These are phyloP conservation scores for Pachypanchax playfairii DNA, from an alignment of 2,113 vertebrate genomes.

Conservation along the genomic window DNA sequence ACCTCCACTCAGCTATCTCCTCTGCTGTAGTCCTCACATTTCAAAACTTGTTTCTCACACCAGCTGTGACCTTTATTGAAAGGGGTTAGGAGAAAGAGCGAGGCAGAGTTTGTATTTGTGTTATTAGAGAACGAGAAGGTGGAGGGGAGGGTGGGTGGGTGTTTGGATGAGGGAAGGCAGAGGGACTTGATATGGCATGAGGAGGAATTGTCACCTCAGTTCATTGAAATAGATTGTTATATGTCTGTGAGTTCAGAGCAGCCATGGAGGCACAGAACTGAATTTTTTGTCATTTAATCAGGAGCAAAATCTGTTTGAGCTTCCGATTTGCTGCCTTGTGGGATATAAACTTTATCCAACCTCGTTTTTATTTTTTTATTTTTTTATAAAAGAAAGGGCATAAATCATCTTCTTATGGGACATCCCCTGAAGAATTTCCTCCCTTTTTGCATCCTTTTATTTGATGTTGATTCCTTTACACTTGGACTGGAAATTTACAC, in stretches of 20 bases:
- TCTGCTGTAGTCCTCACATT: constrained; percentile 47
- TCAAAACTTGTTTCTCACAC: constrained; percentile 52
- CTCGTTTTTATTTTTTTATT: not conserved
- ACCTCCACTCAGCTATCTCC: constrained; percentile 14
- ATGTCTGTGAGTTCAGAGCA: constrained; percentile 40
- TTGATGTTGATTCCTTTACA: constrained; percentile 7
- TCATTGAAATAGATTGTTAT: constrained; percentile 60
- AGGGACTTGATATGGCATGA: constrained; percentile 51
- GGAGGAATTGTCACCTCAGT: constrained; percentile 62
- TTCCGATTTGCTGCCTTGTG: not conserved
- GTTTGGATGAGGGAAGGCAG: constrained; percentile 42
- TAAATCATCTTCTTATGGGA: constrained; percentile 39
- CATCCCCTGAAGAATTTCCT: constrained; percentile 5
- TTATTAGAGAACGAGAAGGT: constrained; percentile 4
- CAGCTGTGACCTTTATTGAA: constrained; percentile 71
- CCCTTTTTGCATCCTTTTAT: constrained; percentile 20
- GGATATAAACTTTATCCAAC: constrained; percentile 18
- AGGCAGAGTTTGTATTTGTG: not conserved
- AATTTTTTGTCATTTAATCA: not conserved
- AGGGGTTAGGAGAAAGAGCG: constrained; percentile 34
- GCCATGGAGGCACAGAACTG: constrained; percentile 21
- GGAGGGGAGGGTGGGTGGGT: constrained; percentile 14
- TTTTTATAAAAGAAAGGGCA: constrained; percentile 6
- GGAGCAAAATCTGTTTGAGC: not conserved
- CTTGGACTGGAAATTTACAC: constrained; percentile 25